Conservation (phyloP, 2,888 invertebrate species). For the Drosophila yooni region DNA sequence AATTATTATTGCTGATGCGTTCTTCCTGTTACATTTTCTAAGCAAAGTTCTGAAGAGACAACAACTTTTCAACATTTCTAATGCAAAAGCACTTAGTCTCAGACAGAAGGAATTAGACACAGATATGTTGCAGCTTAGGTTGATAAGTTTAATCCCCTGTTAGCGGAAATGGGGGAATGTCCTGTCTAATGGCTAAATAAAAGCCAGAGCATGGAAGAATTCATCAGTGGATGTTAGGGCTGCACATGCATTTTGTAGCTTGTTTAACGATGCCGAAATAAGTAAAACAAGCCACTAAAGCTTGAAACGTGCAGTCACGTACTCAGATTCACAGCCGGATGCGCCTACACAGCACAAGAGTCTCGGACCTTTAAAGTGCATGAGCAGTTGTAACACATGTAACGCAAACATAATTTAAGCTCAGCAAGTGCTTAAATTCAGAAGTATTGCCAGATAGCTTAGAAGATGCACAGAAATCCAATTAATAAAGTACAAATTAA, state of each 20-base stretch:
- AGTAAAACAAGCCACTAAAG: conserved; percentile 46
- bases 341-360: conserved; percentile 47
- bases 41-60: conserved; percentile 17
- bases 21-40: conserved; percentile 31
- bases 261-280: conserved; percentile 66
- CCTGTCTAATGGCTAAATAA: conserved; percentile 58
- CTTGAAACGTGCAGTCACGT: conserved; percentile 61
- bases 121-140: conserved; percentile 34
- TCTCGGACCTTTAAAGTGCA: conserved; percentile 9
- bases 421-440: neutral
- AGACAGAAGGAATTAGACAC: conserved; percentile 62
- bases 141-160: conserved; percentile 23
- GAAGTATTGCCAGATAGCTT: neutral
- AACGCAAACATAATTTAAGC: neutral
- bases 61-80: conserved; percentile 53
- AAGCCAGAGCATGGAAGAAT: conserved; percentile 22
- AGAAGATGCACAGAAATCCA: neutral
- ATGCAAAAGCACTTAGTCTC: conserved; percentile 74
- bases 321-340: conserved; percentile 57
- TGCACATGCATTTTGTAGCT: conserved; percentile 74
- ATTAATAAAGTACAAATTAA: neutral
- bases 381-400: neutral
- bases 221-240: conserved; percentile 25
- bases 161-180: neutral
- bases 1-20: conserved; percentile 54